Percentiles rank a stretch among this genome's conserved stretches.
Conservation (phyloP, 2,113 vertebrate genomes). For the Gadus chalcogrammus region DNA sequence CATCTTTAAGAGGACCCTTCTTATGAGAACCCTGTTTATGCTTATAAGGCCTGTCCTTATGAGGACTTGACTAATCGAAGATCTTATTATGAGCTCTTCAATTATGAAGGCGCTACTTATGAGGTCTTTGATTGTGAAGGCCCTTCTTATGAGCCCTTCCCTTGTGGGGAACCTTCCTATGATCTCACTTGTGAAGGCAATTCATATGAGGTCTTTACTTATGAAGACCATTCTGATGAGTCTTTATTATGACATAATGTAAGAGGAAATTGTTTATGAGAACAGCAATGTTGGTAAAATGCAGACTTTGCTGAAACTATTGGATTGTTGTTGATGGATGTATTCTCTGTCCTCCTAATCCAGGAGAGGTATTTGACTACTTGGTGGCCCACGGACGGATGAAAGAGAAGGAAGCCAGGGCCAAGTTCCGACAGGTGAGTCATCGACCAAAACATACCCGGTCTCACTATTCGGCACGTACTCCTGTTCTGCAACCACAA, state of each 20-base stretch:
- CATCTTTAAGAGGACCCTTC: not conserved
- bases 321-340: no score
- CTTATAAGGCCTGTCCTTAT: not conserved
- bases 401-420: conserved; percentile 90
- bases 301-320: no score
- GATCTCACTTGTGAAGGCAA: no score
- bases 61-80: not conserved
- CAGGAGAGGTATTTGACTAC: conserved; percentile 88
- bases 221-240: no score
- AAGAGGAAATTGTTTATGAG: no score
- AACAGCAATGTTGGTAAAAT: no score
- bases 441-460: conserved; percentile 20
- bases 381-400: conserved; percentile 87
- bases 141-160: no score
- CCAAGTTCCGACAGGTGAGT: conserved; percentile 90
- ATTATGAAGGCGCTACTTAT: no score
- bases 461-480: conserved; percentile 1
- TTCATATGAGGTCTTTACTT: no score
- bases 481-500: conserved; percentile 31
- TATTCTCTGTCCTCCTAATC: conserved; percentile 8
- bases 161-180: no score
- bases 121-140: no score
- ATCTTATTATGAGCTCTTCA: no score
- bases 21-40: not conserved
- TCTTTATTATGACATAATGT: not conserved